Evolutionary conservation across 2,113 vertebrate genomes (phyloP).

Genomic region (Acinonyx jubatus): DNA sequence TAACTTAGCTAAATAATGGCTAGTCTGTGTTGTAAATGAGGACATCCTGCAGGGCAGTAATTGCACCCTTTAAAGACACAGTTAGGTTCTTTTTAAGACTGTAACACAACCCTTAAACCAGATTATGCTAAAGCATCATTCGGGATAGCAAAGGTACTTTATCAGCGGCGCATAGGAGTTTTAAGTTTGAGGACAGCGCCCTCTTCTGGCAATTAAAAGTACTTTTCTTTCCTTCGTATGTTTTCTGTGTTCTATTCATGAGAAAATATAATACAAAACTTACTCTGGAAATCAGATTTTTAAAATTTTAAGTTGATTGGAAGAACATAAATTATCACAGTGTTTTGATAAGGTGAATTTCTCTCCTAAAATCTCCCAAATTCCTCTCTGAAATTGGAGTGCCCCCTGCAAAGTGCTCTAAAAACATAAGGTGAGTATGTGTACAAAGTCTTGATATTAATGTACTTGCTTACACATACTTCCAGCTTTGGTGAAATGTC

Average conservation of each 20-base stretch:
- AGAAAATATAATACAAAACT: background rate
- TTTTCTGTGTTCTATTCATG: background rate
- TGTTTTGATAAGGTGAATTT: background rate
- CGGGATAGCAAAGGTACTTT: background rate
- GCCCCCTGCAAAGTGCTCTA: background rate
- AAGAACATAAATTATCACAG: background rate
- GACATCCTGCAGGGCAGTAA: background rate
- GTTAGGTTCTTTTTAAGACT: background rate
- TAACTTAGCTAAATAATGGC: background rate
- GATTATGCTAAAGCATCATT: background rate
- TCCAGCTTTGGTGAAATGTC: background rate
- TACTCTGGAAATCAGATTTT: background rate
- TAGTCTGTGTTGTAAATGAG: background rate
- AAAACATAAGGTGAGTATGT: background rate
- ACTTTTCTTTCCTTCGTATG: background rate
- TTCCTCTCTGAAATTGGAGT: background rate
- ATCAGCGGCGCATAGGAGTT: background rate
- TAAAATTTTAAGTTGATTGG: background rate
- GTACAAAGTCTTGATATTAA: background rate
- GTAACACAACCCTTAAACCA: background rate
- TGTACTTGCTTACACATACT: background rate
- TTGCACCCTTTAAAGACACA: background rate
- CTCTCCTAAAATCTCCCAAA: background rate
- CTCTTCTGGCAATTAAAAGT: constrained; percentile 56
- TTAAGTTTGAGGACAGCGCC: constrained; percentile 49